Percentiles rank a stretch among this genome's conserved stretches.
phyloP scores from a whole-genome alignment of 2,888 invertebrate species.

The Phalangium opilio region DNA sequence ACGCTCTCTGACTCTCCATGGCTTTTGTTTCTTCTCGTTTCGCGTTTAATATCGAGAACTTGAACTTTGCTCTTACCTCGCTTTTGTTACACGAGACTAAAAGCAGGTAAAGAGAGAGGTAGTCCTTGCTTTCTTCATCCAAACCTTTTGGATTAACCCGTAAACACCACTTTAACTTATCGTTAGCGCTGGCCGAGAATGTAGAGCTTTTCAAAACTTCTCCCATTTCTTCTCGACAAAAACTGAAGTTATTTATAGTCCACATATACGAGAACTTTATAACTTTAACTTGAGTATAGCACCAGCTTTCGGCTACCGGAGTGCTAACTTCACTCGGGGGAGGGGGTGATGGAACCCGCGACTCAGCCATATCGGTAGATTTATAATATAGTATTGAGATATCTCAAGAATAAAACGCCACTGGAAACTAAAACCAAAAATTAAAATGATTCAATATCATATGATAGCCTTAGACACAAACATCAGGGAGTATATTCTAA shows the following conservation, averaged over 20 bases:
- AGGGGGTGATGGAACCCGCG: constrained; percentile 41
- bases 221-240: constrained; percentile 99
- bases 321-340: constrained; percentile 59
- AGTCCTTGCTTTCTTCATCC: constrained; percentile 99
- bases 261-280: constrained; percentile 99
- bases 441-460: too few species aligned
- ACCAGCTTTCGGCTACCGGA: constrained; percentile 99
- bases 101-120: constrained; percentile 93
- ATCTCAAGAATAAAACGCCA: too few species aligned
- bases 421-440: too few species aligned
- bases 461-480: too few species aligned
- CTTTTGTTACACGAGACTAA: constrained; percentile 99
- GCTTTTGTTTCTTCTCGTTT: constrained; percentile 99
- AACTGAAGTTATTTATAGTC: constrained; percentile 99
- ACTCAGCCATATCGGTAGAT: not conserved
- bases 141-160: constrained; percentile 99
- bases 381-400: too few species aligned
- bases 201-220: constrained; percentile 99
- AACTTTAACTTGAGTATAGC: constrained; percentile 99
- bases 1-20: constrained; percentile 86
- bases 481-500: too few species aligned
- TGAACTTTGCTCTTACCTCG: constrained; percentile 99
- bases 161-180: constrained; percentile 99
- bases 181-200: constrained; percentile 98
- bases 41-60: constrained; percentile 99